Evolutionary conservation across 2,113 vertebrate species (phyloP), one percentile per base, ranked within the genome.

Genomic region (Synodontis membranacea): DNA sequence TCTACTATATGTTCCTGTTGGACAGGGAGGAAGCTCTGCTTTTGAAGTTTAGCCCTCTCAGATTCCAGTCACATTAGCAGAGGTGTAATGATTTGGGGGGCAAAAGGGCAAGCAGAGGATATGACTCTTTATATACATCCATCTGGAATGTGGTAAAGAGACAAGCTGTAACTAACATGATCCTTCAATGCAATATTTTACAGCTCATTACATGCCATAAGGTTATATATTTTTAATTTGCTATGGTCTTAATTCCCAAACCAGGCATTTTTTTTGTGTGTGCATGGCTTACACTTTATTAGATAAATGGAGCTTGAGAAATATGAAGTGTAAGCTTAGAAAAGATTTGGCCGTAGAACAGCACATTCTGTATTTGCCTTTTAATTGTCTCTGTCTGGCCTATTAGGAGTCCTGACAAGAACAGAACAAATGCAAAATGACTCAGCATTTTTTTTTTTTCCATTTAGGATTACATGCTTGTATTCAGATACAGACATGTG

Each of bases 1-100:
- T 37, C 17, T 46, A 78, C 1, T 34, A 25, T 85, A 48, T 68
- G n/a, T 78, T 78, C 23, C 25, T 82, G 42, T 42, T n/a, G 23
- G 85, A 86, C 80, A 86, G 88, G 86, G 88, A 84, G 74, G 84
- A 56, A 54, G 54, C 87, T 86, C 86, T 89, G 68, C 85, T 46
- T n/a, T n/a, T 54, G 31, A 56, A 80, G 50, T 80, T 80, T 14
- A 80, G 88, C 82, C n/a, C 66, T 64, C 39, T 82, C 23, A 44
- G 37, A 82, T 82, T 64, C 39, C 39, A 82, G 39, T 62, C 80
- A 62, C 39, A 62, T 82, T 46, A 62, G 56, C 56, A n/a, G 39
- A 62, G 39, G 80, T 80, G 78, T 46, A 82, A 62, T 82, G 37
- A 62, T 64, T 82, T 31, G 56, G 56, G 56, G 39, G 56, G 25